phyloP scores from a whole-genome alignment of 2,113 vertebrate species.

The Gasterosteus aculeatus region DNA sequence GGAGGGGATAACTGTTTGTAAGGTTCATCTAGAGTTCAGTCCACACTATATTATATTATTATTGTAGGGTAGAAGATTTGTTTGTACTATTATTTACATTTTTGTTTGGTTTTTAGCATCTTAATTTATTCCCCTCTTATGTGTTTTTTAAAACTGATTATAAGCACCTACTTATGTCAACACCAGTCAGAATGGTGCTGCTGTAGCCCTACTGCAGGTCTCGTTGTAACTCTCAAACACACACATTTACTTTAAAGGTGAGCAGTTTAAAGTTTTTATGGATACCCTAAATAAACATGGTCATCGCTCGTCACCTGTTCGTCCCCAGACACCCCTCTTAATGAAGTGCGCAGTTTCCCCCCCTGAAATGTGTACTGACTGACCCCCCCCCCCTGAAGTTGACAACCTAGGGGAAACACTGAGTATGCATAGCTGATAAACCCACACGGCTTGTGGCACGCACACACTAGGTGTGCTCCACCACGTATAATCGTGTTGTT shows the following conservation, averaged over 20 bases:
- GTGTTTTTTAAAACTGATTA: neutral
- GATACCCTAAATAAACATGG: too few species aligned
- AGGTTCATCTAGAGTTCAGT: slow-evolving; percentile 22
- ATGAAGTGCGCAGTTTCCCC: too few species aligned
- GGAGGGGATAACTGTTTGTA: neutral
- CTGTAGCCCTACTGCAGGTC: too few species aligned
- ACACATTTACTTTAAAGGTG: neutral
- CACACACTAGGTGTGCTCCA: too few species aligned
- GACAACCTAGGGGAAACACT: too few species aligned
- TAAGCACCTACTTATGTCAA: neutral
- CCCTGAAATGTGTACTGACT: too few species aligned
- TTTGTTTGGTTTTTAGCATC: neutral
- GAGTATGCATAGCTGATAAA: too few species aligned
- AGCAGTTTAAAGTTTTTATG: too few species aligned
- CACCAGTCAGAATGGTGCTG: neutral
- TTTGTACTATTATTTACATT: neutral
- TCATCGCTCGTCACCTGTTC: too few species aligned
- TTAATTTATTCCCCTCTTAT: neutral
- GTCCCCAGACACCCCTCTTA: too few species aligned
- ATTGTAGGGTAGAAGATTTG: neutral
- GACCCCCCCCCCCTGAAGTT: too few species aligned
- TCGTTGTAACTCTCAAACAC: neutral
- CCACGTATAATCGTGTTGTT: neutral
- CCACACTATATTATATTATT: neutral
- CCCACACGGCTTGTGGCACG: too few species aligned